phyloP scores from a whole-genome alignment of 2,113 vertebrate species.

The Emydocephalus ijimae region DNA sequence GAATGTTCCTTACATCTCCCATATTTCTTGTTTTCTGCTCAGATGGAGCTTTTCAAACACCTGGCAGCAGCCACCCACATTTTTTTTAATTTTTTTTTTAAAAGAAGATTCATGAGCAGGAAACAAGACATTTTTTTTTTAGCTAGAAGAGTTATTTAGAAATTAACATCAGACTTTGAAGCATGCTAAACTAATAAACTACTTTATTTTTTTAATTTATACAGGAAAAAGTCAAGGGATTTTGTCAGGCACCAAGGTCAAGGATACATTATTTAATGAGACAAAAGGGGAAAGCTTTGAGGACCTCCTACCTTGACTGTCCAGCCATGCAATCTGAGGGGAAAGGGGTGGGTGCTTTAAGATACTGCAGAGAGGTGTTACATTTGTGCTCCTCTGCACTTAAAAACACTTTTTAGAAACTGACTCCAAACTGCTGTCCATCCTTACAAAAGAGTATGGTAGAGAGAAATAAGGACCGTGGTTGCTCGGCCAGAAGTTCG shows the following conservation, averaged over 20 bases:
- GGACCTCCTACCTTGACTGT: not conserved
- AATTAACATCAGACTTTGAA: not conserved
- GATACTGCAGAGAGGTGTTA: not conserved
- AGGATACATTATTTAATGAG: not conserved
- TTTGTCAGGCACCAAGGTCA: not conserved
- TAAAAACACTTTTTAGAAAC: not conserved
- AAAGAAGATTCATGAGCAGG: not conserved
- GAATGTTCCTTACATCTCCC: not conserved
- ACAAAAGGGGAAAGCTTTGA: not conserved
- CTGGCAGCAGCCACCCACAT: not conserved
- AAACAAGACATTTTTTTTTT: not conserved
- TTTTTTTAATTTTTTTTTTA: not conserved
- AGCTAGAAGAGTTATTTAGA: not conserved
- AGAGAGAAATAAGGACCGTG: not conserved
- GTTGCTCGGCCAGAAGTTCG: not conserved
- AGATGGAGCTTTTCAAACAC: not conserved
- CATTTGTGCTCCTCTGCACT: not conserved
- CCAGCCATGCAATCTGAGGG: not conserved
- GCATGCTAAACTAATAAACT: not conserved
- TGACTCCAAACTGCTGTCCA: not conserved
- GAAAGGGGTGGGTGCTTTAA: not conserved
- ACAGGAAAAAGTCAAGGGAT: not conserved
- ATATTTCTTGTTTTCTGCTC: not conserved
- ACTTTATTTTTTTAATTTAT: not conserved
- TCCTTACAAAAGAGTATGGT: not conserved